A percentile compares a stretch with the other conserved stretches of the same genome.
These are phyloP conservation scores for Lemur catta DNA, from an alignment of 2,797 vertebrate species.

Conservation along the genomic window DNA sequence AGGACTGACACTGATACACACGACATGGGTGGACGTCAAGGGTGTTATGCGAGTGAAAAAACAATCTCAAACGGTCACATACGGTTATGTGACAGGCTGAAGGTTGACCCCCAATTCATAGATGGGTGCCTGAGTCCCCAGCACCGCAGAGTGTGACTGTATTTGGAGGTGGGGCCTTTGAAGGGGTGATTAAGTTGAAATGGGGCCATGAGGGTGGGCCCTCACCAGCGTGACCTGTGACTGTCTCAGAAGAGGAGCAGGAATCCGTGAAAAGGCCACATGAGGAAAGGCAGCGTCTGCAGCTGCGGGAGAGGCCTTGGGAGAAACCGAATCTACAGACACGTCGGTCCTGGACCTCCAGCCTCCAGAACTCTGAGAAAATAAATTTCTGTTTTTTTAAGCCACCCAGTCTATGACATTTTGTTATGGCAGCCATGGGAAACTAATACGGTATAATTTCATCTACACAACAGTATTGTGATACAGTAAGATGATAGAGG, in stretches of 20 bases:
- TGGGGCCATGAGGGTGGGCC: neutral
- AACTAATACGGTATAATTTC: neutral
- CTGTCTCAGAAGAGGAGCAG: neutral
- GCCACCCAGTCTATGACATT: neutral
- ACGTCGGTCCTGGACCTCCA: neutral
- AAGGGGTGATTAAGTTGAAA: neutral
- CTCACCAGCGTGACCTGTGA: neutral
- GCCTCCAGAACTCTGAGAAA: neutral
- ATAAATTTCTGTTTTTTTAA: neutral
- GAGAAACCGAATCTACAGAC: neutral
- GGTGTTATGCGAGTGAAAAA: neutral
- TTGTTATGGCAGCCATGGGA: neutral
- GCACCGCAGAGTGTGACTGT: neutral
- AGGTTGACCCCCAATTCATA: neutral
- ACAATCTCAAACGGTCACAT: neutral
- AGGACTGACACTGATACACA: no score
- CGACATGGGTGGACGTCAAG: neutral
- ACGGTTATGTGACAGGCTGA: neutral
- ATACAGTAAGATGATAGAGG: neutral
- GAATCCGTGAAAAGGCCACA: neutral
- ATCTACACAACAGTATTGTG: neutral
- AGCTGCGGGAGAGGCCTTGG: no score
- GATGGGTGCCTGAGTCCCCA: neutral
- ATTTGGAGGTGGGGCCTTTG: neutral
- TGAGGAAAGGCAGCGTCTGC: neutral